Conservation (phyloP, 2,888 invertebrate genomes). For the Drosophila mimetica region DNA sequence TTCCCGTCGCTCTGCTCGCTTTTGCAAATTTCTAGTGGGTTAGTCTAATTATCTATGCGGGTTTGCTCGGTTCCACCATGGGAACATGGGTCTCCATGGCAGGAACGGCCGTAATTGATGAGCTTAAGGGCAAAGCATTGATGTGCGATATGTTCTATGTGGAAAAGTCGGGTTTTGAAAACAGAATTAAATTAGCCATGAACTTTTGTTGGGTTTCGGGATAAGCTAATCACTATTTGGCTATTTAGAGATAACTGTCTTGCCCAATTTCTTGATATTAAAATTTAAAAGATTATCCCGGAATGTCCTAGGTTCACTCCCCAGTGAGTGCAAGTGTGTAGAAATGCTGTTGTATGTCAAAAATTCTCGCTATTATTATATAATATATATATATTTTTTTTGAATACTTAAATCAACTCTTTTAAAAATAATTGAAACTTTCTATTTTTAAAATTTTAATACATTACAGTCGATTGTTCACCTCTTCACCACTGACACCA, state of each 20-base stretch:
- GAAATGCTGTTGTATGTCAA: no score
- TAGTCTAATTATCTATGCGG: conserved; percentile 48
- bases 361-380: no score
- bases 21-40: conserved; percentile 24
- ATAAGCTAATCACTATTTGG: not conserved
- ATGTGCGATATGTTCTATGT: not conserved
- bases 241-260: no score
- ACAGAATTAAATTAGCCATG: not conserved
- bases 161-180: conserved; percentile 1
- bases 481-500: not conserved
- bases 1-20: not conserved
- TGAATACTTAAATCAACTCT: no score
- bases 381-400: no score
- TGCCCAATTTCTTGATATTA: no score
- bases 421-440: no score
- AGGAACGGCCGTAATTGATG: conserved; percentile 20
- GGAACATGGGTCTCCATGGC: conserved; percentile 7
- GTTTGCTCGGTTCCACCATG: conserved; percentile 16
- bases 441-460: no score
- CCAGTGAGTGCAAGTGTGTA: no score
- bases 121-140: conserved; percentile 16
- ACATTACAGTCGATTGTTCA: no score
- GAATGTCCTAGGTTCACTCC: no score
- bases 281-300: no score
- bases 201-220: not conserved